These are phyloP conservation scores for Drosophila repleta DNA, from an alignment of 1,140 invertebrate genomes.

Conservation along the genomic window DNA sequence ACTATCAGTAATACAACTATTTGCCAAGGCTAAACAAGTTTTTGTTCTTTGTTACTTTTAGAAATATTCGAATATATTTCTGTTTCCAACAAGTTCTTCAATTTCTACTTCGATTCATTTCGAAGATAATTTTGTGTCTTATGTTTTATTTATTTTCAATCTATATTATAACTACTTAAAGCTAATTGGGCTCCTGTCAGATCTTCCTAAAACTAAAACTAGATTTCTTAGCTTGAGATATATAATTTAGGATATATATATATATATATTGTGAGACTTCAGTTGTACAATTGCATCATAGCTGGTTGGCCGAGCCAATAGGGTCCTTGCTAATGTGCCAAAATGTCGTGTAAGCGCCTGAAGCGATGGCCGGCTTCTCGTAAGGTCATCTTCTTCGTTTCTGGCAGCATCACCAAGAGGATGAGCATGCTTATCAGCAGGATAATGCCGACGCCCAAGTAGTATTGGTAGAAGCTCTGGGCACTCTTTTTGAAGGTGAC, in stretches of 20 bases:
- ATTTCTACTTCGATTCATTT: too few species aligned
- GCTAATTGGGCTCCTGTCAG: too few species aligned
- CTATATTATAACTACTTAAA: too few species aligned
- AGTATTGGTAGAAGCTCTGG: conserved; percentile 45
- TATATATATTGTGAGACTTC: too few species aligned
- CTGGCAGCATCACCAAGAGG: conserved; percentile 52
- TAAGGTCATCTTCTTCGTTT: conserved; percentile 54
- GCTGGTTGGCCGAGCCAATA: too few species aligned
- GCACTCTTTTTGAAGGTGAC: conserved; percentile 12
- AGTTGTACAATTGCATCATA: neutral
- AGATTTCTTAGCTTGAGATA: neutral
- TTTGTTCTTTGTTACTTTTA: too few species aligned
- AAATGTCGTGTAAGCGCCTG: conserved; percentile 36
- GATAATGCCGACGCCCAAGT: conserved; percentile 58
- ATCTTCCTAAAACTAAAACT: neutral
- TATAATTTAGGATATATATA: neutral
- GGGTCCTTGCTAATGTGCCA: conserved; percentile 25
- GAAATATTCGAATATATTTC: too few species aligned
- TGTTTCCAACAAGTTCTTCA: too few species aligned
- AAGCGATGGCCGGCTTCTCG: conserved; percentile 57
- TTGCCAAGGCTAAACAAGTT: too few species aligned
- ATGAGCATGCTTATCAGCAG: conserved; percentile 45
- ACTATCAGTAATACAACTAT: too few species aligned
- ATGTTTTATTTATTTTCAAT: too few species aligned
- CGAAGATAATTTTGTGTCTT: too few species aligned